Evolutionary conservation across 2,888 invertebrate species (phyloP).

Genomic region (Tetrapedia diversipes): DNA sequence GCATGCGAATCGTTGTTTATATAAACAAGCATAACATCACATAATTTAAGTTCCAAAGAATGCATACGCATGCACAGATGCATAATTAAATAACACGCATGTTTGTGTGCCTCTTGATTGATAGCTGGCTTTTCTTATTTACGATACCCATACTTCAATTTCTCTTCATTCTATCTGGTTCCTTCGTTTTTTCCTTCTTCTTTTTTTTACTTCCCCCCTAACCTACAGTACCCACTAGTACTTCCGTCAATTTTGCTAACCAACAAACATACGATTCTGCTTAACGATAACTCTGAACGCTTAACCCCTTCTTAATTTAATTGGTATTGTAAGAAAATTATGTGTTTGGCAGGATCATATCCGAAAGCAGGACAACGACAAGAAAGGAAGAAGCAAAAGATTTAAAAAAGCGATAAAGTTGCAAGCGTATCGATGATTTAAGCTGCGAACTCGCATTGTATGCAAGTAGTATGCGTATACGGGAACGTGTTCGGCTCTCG

Average conservation of each 20-base stretch:
- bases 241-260: constrained; percentile 21
- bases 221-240: constrained; percentile 1
- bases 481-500: not conserved
- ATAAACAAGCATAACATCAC: too few species aligned
- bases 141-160: too few species aligned
- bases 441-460: constrained; percentile 39
- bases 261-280: constrained; percentile 53
- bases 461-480: constrained; percentile 2
- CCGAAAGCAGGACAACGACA: not conserved
- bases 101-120: too few species aligned
- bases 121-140: too few species aligned
- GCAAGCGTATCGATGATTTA: constrained; percentile 10
- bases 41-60: too few species aligned
- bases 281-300: constrained; percentile 62
- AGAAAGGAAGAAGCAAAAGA: not conserved
- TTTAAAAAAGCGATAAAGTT: not conserved
- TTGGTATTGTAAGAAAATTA: too few species aligned
- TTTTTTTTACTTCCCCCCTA: constrained; percentile 1
- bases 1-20: too few species aligned
- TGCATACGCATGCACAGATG: too few species aligned
- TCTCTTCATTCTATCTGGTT: constrained; percentile 9
- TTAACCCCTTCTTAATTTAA: too few species aligned
- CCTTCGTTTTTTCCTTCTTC: constrained; percentile 15
- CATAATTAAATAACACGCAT: not conserved
- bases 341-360: too few species aligned